Percentiles rank a stretch among this genome's conserved stretches.
phyloP scores from a whole-genome alignment of 2,888 invertebrate genomes.

The Ellobium chinense region DNA sequence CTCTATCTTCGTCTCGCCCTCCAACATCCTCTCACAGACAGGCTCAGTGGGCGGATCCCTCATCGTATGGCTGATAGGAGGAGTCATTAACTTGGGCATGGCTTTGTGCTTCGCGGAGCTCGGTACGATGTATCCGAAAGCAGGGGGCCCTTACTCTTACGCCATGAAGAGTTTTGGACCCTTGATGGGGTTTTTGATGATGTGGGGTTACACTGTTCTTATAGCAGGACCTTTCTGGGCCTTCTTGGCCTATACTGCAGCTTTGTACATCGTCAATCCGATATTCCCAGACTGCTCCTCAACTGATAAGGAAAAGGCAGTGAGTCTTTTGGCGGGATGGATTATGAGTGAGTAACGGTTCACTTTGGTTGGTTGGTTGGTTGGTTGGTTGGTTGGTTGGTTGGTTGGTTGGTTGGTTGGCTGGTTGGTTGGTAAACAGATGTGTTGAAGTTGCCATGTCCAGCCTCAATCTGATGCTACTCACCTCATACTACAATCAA shows the following conservation, averaged over 20 bases:
- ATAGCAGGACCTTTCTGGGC: slow-evolving; percentile 78
- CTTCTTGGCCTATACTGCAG: slow-evolving; percentile 79
- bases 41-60: slow-evolving; percentile 97
- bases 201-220: slow-evolving; percentile 80
- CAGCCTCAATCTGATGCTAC: too few species aligned
- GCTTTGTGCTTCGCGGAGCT: slow-evolving; percentile 89
- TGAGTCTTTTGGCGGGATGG: slow-evolving; percentile 68
- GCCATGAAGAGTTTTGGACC: slow-evolving; percentile 78
- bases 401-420: too few species aligned
- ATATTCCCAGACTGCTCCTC: slow-evolving; percentile 65
- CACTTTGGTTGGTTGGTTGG: not conserved
- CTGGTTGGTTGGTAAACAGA: too few species aligned
- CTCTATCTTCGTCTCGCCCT: slow-evolving; percentile 96
- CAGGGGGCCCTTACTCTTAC: slow-evolving; percentile 91
- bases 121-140: slow-evolving; percentile 88
- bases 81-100: slow-evolving; percentile 83
- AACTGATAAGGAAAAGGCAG: slow-evolving; percentile 57
- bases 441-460: too few species aligned
- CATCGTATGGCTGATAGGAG: slow-evolving; percentile 94
- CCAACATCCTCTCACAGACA: slow-evolving; percentile 90
- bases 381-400: too few species aligned
- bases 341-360: slow-evolving; percentile 63
- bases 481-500: too few species aligned
- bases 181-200: slow-evolving; percentile 81
- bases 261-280: slow-evolving; percentile 71